Conservation (phyloP, 2,113 vertebrate genomes). For the Pygoscelis adeliae region DNA sequence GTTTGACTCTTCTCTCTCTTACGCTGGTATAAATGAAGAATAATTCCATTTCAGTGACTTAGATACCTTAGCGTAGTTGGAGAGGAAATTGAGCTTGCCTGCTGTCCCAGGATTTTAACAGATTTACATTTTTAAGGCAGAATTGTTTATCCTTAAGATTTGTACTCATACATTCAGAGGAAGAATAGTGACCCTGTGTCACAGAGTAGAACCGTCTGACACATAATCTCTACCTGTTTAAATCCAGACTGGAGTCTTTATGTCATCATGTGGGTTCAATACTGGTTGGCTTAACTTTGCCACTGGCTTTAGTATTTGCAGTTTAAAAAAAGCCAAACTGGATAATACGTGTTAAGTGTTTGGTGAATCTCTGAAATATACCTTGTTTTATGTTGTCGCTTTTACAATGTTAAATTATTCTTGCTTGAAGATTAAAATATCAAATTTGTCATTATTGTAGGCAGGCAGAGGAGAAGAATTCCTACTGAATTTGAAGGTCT, state of each 20-base stretch:
- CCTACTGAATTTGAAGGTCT: background rate
- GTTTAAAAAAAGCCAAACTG: background rate
- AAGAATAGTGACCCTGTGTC: background rate
- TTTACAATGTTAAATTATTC: background rate
- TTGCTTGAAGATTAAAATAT: background rate
- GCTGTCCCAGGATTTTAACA: background rate
- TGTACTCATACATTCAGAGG: background rate
- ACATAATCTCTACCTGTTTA: background rate
- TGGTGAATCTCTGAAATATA: background rate
- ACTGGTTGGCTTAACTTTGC: background rate
- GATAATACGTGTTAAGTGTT: background rate
- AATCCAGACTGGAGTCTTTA: background rate
- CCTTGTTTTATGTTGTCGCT: background rate
- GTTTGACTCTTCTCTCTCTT: background rate
- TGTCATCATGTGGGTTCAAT: rapidly evolving
- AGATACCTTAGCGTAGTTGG: background rate
- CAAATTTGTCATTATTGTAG: background rate
- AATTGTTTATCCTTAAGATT: background rate
- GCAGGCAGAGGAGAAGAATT: background rate
- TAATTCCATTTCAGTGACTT: conserved; percentile 11
- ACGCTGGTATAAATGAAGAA: background rate
- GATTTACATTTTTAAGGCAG: background rate
- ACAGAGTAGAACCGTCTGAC: background rate
- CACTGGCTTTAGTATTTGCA: background rate
- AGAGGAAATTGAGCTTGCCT: background rate